Conservation (phyloP, 37 sponge, comb jelly and placozoan species). For the Mnemiopsis leidyi region DNA sequence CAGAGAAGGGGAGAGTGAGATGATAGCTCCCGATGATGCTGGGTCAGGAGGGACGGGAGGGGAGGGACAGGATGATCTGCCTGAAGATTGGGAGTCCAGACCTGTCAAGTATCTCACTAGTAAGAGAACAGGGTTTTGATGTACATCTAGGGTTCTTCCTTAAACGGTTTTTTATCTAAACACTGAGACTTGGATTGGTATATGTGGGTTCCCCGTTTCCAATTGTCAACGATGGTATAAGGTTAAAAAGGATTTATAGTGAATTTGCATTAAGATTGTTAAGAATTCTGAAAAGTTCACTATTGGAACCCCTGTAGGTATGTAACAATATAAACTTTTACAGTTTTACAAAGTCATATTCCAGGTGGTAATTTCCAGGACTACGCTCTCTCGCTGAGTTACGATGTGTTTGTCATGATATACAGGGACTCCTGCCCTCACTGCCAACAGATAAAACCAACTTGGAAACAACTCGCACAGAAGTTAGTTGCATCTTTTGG, state of each 20-base stretch:
- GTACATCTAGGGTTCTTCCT: too few relatives aligned
- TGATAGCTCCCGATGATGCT: neutral
- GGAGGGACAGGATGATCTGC: neutral
- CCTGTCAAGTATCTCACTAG: neutral
- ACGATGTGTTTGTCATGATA: constrained; percentile 11
- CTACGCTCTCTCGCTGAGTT: neutral
- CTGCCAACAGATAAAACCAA: neutral
- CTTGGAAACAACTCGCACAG: neutral
- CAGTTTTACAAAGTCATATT: too few relatives aligned
- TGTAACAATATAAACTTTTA: too few relatives aligned
- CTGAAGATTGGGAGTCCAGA: neutral
- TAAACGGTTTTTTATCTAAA: too few relatives aligned
- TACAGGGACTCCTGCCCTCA: neutral
- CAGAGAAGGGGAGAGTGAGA: neutral
- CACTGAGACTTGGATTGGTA: too few relatives aligned
- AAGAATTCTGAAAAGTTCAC: too few relatives aligned
- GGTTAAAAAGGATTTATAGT: too few relatives aligned
- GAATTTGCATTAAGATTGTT: too few relatives aligned
- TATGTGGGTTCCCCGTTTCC: too few relatives aligned
- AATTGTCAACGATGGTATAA: too few relatives aligned
- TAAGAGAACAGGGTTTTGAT: neutral
- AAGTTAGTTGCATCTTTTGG: too few relatives aligned
- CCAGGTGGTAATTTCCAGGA: neutral
- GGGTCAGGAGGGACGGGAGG: neutral
- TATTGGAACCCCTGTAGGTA: too few relatives aligned